Evolutionary conservation across 2,888 invertebrate genomes (phyloP), one percentile per base, ranked within the genome.

Genomic region (Pimpla rufipes): DNA sequence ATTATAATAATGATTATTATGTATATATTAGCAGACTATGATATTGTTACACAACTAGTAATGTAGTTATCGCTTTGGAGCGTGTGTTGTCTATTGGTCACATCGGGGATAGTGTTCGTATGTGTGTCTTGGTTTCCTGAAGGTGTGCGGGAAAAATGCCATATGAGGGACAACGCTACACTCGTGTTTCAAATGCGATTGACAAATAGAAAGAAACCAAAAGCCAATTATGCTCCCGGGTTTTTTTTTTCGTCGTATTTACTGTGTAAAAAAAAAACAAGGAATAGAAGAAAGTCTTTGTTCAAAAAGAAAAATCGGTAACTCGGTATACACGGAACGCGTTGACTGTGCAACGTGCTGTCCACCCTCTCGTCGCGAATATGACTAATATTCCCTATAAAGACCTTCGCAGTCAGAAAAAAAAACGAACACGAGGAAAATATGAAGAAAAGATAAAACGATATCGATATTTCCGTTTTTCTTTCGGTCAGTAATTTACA

Each of bases 21-120:
- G 76, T 74, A 74, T 80, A 83, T 80, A 83, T 80, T 80, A 83
- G 80, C 79, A 80, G 77, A 77, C 83, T 83, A 82, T 73, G 67
- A 83, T 83, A 83, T 35, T 74, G 80, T 83, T 80, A 83, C 80
- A 74, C 73, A 83, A 83, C 55, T 80, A 80, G 67, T 64, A 70
- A 77, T 74, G 77, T 64, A 83, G 35, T 74, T 64, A 68, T 74
- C 70, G 82, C 70, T 79, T 74, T 64, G 70, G 16, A 73, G 57
- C 67, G 79, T 57, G 21, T 59, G 23, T 79, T 67, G 21, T 83
- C 73, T 76, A 77, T 79, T 67, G 79, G 76, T 83, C 83, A 67
- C 79, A 76, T 71, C 42, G 68, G 70, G 8, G 64, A 75, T 55
- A 18, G 75, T 64, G 47, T 70, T 57, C 21, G 11, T 66, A 2